Percentiles rank a stretch among this genome's conserved stretches.
Conservation (phyloP, 2,888 invertebrate genomes). For the Acleris cristana region DNA sequence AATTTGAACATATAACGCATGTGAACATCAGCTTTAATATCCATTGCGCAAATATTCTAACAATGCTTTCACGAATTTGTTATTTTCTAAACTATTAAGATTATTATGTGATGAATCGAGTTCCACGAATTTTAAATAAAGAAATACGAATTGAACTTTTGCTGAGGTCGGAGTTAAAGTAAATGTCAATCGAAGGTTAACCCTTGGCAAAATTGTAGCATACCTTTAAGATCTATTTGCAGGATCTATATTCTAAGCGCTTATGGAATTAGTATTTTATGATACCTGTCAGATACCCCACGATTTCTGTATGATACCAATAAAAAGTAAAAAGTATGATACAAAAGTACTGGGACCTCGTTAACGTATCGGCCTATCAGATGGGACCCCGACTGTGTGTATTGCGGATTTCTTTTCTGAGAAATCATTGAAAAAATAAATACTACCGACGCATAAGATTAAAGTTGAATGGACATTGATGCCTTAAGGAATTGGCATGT, state of each 20-base stretch:
- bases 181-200: conserved; percentile 51
- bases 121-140: conserved; percentile 56
- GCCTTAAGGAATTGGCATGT: conserved; percentile 39
- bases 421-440: conserved; percentile 32
- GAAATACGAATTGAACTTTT: conserved; percentile 58
- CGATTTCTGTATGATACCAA: conserved; percentile 14
- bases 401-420: conserved; percentile 25
- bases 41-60: conserved; percentile 5
- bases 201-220: conserved; percentile 21
- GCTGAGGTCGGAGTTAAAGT: conserved; percentile 52
- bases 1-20: conserved; percentile 49
- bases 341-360: conserved; percentile 15
- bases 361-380: conserved; percentile 23
- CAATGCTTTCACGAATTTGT: conserved; percentile 15
- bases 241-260: conserved; percentile 15
- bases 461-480: conserved; percentile 41
- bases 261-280: conserved; percentile 4
- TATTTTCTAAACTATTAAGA: conserved; percentile 15
- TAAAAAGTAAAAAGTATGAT: conserved; percentile 9
- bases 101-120: conserved; percentile 38
- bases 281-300: conserved; percentile 26
- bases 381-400: conserved; percentile 22
- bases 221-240: conserved; percentile 15
- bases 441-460: conserved; percentile 2
- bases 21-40: conserved; percentile 38